Conservation (phyloP, 2,797 vertebrate genomes). For the Sebastes minor region DNA sequence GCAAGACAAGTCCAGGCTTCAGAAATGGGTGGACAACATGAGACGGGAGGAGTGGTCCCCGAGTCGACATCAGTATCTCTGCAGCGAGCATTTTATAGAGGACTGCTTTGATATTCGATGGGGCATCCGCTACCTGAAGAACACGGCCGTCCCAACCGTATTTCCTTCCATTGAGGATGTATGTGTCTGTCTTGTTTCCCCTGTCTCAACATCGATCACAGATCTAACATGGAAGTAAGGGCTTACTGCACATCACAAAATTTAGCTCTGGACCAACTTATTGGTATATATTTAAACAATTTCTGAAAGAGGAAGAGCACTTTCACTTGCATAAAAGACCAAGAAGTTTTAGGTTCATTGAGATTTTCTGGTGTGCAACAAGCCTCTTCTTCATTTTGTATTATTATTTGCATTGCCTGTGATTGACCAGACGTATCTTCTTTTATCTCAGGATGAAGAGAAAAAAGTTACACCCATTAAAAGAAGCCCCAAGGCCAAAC, state of each 20-base stretch:
- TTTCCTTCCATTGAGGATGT: constrained; percentile 81
- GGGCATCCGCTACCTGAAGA: constrained; percentile 91
- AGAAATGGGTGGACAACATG: constrained; percentile 90
- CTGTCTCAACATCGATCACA: background rate
- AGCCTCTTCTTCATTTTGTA: background rate
- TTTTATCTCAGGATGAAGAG: constrained; percentile 57
- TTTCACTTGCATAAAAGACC: background rate
- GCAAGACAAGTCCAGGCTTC: constrained; percentile 86
- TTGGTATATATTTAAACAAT: background rate
- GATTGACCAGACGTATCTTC: background rate
- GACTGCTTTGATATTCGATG: constrained; percentile 90
- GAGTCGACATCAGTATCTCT: constrained; percentile 90
- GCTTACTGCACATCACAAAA: background rate
- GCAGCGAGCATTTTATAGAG: constrained; percentile 90
- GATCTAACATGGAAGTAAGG: background rate
- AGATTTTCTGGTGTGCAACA: background rate
- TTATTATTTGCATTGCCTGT: background rate
- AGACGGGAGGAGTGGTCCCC: constrained; percentile 86
- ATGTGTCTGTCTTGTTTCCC: constrained; percentile 11
- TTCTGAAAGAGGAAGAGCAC: background rate
- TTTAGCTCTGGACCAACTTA: background rate
- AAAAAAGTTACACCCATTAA: constrained; percentile 45
- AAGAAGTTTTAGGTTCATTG: background rate
- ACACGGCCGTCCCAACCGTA: constrained; percentile 86
- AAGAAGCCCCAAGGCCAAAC: constrained; percentile 50